These are phyloP conservation scores for Drosophila anceps DNA, from an alignment of 2,888 invertebrate species.

Conservation along the genomic window DNA sequence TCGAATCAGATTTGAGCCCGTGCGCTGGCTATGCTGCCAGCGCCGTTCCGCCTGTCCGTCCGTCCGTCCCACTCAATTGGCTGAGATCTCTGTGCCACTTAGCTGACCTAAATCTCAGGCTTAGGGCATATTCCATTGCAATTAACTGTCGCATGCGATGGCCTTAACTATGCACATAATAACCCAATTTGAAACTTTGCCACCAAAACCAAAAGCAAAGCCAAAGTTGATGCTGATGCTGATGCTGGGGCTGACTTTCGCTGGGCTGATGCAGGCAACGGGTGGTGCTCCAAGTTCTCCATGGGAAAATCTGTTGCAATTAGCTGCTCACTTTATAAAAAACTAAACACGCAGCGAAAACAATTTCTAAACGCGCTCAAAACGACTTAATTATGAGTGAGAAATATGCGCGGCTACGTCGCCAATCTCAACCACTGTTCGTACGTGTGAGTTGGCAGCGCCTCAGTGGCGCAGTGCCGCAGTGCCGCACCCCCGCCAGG, in stretches of 20 bases:
- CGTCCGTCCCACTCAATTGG: not conserved
- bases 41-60: no score
- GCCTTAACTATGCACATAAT: conserved; percentile 77
- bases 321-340: conserved; percentile 73
- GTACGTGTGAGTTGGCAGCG: conserved; percentile 30
- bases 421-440: conserved; percentile 58
- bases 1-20: conserved; percentile 58
- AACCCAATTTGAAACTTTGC: conserved; percentile 67
- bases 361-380: conserved; percentile 82
- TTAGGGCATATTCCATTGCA: conserved; percentile 62
- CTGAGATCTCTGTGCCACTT: conserved; percentile 67
- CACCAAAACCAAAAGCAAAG: conserved; percentile 20
- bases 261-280: conserved; percentile 3
- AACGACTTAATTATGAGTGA: conserved; percentile 82
- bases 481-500: not conserved
- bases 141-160: conserved; percentile 75
- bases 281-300: conserved; percentile 27
- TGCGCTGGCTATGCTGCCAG: conserved; percentile 8
- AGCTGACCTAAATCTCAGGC: conserved; percentile 72
- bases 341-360: conserved; percentile 79
- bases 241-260: conserved; percentile 6
- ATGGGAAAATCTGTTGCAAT: conserved; percentile 81
- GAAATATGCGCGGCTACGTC: conserved; percentile 77
- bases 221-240: conserved; percentile 7
- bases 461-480: not conserved